Conservation (phyloP, 2,113 vertebrate genomes). For the Lagenorhynchus albirostris region DNA sequence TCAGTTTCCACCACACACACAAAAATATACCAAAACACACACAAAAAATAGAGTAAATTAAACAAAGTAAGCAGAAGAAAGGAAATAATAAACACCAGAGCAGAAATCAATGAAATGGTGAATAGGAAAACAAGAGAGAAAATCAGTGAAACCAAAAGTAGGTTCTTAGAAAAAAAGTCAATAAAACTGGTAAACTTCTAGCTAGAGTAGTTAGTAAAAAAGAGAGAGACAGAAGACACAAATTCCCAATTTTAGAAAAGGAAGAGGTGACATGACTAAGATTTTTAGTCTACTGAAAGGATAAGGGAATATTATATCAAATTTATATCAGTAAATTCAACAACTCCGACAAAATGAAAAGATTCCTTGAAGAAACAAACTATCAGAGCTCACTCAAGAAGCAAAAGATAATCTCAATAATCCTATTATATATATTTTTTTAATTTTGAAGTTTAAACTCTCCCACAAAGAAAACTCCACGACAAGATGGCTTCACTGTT, state of each 20-base stretch:
- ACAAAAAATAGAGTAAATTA: neutral
- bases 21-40: neutral
- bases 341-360: neutral
- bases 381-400: neutral
- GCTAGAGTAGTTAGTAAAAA: neutral
- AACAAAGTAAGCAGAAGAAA: neutral
- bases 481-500: neutral
- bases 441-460: neutral
- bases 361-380: neutral
- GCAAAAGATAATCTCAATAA: neutral
- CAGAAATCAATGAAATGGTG: slow-evolving; percentile 11
- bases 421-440: neutral
- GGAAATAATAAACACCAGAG: neutral
- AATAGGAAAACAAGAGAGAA: neutral
- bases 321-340: neutral
- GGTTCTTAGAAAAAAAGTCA: neutral
- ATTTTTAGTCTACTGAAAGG: neutral
- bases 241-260: neutral
- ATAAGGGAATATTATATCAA: neutral
- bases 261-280: neutral
- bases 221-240: neutral
- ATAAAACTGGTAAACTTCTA: neutral
- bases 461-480: neutral
- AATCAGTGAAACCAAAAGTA: neutral
- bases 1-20: neutral